phyloP scores from a whole-genome alignment of 2,797 vertebrate genomes.

The Varecia variegata region DNA sequence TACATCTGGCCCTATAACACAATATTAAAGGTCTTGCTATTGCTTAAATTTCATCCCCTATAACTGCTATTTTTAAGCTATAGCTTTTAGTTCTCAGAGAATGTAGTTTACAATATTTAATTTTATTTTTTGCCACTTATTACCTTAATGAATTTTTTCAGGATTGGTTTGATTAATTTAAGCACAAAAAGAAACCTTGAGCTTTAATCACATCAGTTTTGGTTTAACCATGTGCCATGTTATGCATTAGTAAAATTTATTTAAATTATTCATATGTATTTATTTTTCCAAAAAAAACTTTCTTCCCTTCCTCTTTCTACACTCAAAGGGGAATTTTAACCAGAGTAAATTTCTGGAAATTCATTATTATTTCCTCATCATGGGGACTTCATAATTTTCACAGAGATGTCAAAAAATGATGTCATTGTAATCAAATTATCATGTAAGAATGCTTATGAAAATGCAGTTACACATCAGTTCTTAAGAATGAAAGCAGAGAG shows the following conservation, averaged over 20 bases:
- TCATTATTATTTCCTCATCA: not conserved
- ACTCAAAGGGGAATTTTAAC: not conserved
- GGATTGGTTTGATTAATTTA: not conserved
- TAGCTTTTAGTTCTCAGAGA: not conserved
- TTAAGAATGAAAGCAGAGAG: constrained; percentile 68
- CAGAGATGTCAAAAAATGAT: constrained; percentile 63
- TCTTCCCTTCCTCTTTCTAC: not conserved
- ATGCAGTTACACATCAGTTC: constrained; percentile 63
- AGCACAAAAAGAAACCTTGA: not conserved
- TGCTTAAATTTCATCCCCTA: not conserved
- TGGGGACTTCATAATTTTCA: not conserved
- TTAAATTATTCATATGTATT: not conserved
- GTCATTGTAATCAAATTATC: constrained; percentile 67
- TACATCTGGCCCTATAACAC: rapidly evolving
- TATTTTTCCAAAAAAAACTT: not conserved
- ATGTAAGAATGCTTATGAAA: constrained; percentile 73
- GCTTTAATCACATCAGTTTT: constrained; percentile 18
- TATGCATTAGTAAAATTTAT: not conserved
- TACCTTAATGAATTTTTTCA: not conserved
- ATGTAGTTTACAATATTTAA: not conserved
- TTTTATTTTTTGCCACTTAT: not conserved
- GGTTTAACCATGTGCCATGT: not conserved
- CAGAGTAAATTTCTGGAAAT: not conserved
- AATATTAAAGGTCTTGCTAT: not conserved
- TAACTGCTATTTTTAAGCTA: not conserved